These are phyloP conservation scores for Rhamnusium bicolor DNA, from an alignment of 2,888 invertebrate genomes.

Conservation along the genomic window DNA sequence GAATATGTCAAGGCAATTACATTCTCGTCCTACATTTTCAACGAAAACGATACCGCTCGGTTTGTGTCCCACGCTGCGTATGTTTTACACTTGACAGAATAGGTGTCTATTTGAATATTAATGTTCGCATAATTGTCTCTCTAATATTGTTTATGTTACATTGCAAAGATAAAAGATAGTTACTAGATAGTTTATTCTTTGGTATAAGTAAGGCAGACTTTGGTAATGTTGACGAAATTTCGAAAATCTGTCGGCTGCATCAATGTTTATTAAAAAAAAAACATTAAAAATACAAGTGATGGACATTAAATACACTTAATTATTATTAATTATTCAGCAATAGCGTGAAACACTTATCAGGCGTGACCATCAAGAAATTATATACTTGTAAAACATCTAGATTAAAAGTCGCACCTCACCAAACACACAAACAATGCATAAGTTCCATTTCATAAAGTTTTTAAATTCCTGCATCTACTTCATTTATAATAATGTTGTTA, in stretches of 20 bases:
- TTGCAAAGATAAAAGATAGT: too few relatives aligned
- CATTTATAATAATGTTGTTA: constrained; percentile 2
- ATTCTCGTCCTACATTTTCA: constrained; percentile 35
- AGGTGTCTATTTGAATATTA: neutral
- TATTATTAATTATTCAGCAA: neutral
- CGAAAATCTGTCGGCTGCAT: too few relatives aligned
- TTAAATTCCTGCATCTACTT: neutral
- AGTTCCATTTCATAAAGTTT: constrained; percentile 5
- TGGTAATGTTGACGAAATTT: too few relatives aligned
- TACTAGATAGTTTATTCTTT: too few relatives aligned
- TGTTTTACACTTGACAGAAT: constrained; percentile 1
- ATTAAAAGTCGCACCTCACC: constrained; percentile 21
- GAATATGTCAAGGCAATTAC: constrained; percentile 36
- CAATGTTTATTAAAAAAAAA: too few relatives aligned
- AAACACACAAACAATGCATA: constrained; percentile 9
- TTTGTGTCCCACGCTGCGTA: constrained; percentile 22
- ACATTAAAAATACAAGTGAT: too few relatives aligned
- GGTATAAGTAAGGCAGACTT: too few relatives aligned
- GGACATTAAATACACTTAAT: too few relatives aligned
- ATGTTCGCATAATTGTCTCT: neutral
- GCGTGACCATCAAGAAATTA: constrained; percentile 9
- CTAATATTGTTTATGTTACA: neutral
- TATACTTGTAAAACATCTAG: constrained; percentile 5
- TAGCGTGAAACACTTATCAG: too few relatives aligned
- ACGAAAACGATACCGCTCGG: constrained; percentile 22